Conservation (phyloP, 2,113 vertebrate genomes). For the Capreolus pygargus region DNA sequence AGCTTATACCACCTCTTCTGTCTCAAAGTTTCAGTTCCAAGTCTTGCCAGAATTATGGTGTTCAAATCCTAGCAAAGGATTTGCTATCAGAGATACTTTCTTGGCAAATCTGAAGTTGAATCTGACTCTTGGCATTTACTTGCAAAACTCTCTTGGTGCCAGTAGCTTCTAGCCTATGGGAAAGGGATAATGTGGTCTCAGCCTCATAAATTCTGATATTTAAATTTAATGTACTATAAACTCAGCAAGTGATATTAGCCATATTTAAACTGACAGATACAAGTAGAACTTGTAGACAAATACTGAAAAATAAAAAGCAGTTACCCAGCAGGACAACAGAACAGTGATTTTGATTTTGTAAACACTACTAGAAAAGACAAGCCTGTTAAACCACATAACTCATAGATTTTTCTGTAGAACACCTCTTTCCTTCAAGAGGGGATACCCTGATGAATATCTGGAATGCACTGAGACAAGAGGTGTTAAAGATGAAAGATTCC, state of each 20-base stretch:
- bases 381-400: background rate
- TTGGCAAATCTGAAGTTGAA: background rate
- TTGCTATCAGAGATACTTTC: background rate
- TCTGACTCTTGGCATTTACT: background rate
- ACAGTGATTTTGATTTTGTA: background rate
- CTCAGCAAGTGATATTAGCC: background rate
- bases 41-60: background rate
- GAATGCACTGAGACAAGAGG: background rate
- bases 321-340: background rate
- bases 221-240: slow-evolving; percentile 3
- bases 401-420: slow-evolving; percentile 24
- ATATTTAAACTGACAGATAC: slow-evolving; percentile 22
- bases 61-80: background rate
- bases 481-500: background rate
- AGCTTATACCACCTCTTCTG: background rate
- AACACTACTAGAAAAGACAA: background rate
- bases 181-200: background rate
- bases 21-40: background rate
- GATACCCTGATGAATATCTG: background rate
- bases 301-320: slow-evolving; percentile 20
- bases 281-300: slow-evolving; percentile 24
- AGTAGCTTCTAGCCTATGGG: background rate
- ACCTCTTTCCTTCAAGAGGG: background rate
- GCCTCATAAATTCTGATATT: slow-evolving; percentile 37
- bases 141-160: background rate